Percentiles rank a stretch among this genome's conserved stretches.
These are phyloP conservation scores for Alces alces DNA, from an alignment of 2,113 vertebrate genomes.

Conservation along the genomic window DNA sequence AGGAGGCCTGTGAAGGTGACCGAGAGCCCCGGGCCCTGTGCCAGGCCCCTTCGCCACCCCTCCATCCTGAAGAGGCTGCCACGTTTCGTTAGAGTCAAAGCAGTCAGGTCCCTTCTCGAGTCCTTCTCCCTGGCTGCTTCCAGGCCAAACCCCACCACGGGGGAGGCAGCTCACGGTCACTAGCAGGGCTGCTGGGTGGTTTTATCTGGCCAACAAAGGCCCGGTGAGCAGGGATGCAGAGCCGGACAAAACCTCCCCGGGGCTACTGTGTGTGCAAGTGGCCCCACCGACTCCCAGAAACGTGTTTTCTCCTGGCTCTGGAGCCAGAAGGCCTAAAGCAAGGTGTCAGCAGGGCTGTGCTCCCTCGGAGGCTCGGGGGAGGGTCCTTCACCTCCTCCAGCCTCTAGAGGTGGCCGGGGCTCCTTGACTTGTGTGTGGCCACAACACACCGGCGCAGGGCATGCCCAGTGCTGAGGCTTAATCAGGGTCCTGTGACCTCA, in stretches of 20 bases:
- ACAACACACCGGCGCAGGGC: rapidly evolving
- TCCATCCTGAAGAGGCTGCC: rapidly evolving
- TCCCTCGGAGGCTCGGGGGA: too few relatives aligned
- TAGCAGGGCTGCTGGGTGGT: background rate
- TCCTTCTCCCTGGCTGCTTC: background rate
- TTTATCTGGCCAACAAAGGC: rapidly evolving
- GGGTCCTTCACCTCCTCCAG: background rate
- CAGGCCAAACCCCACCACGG: rapidly evolving
- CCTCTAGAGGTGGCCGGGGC: rapidly evolving
- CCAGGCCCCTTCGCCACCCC: rapidly evolving
- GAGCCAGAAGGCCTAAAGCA: background rate
- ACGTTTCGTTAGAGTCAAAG: rapidly evolving
- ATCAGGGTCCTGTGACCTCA: rapidly evolving
- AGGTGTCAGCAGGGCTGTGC: background rate
- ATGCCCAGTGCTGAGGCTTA: rapidly evolving
- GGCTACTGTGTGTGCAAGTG: rapidly evolving
- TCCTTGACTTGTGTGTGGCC: background rate
- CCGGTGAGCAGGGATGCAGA: rapidly evolving
- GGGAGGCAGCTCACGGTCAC: rapidly evolving
- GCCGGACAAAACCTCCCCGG: rapidly evolving
- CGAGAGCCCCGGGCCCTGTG: background rate
- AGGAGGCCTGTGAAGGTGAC: background rate
- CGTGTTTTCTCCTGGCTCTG: background rate
- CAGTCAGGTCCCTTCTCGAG: rapidly evolving
- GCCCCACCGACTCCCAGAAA: rapidly evolving